Conservation (phyloP, 2,888 invertebrate genomes). For the Disparrhopalites patrizii region DNA sequence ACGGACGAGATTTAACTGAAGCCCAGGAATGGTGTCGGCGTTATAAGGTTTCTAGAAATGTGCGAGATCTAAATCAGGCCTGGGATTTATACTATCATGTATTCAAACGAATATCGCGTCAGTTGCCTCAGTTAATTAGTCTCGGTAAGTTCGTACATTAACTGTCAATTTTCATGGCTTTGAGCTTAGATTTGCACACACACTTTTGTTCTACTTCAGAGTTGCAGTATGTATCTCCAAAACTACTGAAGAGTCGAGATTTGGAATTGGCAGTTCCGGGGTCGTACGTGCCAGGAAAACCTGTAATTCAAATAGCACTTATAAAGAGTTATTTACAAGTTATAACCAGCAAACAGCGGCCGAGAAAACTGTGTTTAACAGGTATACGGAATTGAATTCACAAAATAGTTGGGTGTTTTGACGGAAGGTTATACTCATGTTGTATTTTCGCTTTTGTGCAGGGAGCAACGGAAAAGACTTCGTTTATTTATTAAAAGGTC, state of each 20-base stretch:
- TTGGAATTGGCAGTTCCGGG: conserved; percentile 96
- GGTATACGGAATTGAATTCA: conserved; percentile 52
- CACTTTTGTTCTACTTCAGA: conserved; percentile 54
- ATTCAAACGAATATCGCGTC: conserved; percentile 91
- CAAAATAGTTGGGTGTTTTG: background rate
- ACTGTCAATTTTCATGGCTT: background rate
- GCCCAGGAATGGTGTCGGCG: conserved; percentile 94
- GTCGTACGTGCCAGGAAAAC: conserved; percentile 89
- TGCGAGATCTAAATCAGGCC: conserved; percentile 92
- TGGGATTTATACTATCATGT: conserved; percentile 99
- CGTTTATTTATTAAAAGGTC: conserved; percentile 96
- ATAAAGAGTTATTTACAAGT: conserved; percentile 91
- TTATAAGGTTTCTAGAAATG: conserved; percentile 75
- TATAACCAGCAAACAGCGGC: conserved; percentile 96
- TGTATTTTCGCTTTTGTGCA: conserved; percentile 50
- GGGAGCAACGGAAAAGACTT: conserved; percentile 98
- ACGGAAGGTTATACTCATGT: too few species aligned
- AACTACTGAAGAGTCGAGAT: conserved; percentile 81
- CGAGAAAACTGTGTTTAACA: conserved; percentile 85
- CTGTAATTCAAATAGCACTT: conserved; percentile 79
- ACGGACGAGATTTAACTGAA: conserved; percentile 88
- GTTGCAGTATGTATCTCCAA: conserved; percentile 92
- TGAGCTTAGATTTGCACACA: background rate
- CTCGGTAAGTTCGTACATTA: conserved; percentile 52
- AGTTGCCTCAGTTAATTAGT: conserved; percentile 85